A percentile compares a stretch with the other conserved stretches of the same genome.
Conservation (phyloP, 2,888 invertebrate genomes). For the Tanytarsus gracilentus region DNA sequence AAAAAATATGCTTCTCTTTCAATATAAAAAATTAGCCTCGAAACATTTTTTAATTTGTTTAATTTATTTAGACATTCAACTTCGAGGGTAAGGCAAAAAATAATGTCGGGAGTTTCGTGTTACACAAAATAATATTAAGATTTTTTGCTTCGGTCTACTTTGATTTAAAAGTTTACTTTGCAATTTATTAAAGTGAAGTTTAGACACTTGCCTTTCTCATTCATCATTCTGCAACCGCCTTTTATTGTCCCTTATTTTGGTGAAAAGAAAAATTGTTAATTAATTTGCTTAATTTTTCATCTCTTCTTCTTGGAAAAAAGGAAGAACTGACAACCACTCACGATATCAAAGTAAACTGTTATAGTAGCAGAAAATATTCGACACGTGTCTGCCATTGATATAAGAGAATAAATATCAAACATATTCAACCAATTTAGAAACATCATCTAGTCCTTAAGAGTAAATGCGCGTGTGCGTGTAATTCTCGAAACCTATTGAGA, state of each 20-base stretch:
- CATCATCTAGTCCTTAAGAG: no score
- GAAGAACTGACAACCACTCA: no score
- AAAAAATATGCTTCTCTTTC: neutral
- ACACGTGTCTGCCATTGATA: no score
- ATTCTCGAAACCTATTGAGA: no score
- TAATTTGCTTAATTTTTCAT: no score
- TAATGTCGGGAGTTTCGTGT: conserved; percentile 17
- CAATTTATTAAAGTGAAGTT: conserved; percentile 25
- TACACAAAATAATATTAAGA: conserved; percentile 23
- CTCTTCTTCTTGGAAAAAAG: no score
- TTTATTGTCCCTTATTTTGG: neutral
- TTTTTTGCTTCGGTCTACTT: neutral
- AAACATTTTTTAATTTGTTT: conserved; percentile 21
- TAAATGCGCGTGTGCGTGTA: no score
- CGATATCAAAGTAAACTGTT: no score
- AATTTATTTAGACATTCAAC: conserved; percentile 22
- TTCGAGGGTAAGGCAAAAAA: neutral
- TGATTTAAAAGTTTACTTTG: conserved; percentile 17
- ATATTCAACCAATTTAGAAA: no score
- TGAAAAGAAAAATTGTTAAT: neutral
- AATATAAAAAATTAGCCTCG: conserved; percentile 7
- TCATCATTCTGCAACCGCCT: neutral
- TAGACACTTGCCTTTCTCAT: conserved; percentile 10
- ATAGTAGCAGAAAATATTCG: no score
- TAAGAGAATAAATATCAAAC: no score